Evolutionary conservation across 2,888 invertebrate species (phyloP).

Genomic region (Eilema griseolum): DNA sequence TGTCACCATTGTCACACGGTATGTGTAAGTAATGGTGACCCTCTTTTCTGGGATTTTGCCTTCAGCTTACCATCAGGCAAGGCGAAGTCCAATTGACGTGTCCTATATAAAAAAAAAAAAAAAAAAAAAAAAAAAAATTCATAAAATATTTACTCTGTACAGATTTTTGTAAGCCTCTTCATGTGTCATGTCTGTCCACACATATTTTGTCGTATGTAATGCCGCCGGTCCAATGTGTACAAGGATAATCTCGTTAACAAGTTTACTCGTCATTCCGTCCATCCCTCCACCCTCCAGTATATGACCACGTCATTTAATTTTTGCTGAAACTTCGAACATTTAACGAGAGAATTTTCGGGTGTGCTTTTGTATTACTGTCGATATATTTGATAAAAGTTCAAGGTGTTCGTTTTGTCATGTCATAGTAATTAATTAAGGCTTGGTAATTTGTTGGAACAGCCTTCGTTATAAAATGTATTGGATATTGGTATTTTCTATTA

Average conservation of each 20-base stretch:
- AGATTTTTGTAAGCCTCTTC: conserved; percentile 34
- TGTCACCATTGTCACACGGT: too few species aligned
- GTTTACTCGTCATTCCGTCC: conserved; percentile 46
- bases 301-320: conserved; percentile 36
- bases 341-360: conserved; percentile 33
- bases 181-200: conserved; percentile 36
- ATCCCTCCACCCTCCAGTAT: conserved; percentile 19
- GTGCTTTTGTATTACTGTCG: conserved; percentile 21
- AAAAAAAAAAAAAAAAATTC: too few species aligned
- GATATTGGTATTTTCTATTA: background rate
- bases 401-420: conserved; percentile 23
- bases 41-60: too few species aligned
- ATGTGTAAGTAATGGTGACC: too few species aligned
- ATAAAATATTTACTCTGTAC: conserved; percentile 39
- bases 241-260: conserved; percentile 58
- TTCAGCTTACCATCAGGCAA: too few species aligned
- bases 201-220: conserved; percentile 39
- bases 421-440: conserved; percentile 14
- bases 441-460: conserved; percentile 7
- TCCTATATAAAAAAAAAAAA: too few species aligned
- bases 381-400: conserved; percentile 26
- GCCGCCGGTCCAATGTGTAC: conserved; percentile 31
- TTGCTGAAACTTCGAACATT: conserved; percentile 37
- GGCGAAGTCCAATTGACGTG: too few species aligned
- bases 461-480: background rate